These are phyloP conservation scores for Anodontia alba DNA, from an alignment of 2,888 invertebrate genomes.

Conservation along the genomic window DNA sequence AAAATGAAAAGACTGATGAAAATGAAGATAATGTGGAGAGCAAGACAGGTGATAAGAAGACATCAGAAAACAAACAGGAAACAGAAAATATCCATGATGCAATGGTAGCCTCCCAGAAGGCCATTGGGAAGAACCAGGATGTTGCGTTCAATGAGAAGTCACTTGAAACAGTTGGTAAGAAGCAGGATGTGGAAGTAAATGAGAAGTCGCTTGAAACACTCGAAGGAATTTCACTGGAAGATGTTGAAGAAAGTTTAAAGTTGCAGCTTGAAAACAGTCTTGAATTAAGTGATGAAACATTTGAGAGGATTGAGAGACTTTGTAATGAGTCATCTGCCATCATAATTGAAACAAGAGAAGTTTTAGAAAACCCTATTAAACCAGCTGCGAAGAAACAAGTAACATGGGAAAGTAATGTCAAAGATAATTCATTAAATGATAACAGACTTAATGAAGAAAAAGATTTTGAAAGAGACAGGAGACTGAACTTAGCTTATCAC, in stretches of 20 bases:
- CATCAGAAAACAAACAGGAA: neutral
- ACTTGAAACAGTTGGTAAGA: neutral
- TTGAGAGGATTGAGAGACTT: neutral
- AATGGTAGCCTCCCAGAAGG: neutral
- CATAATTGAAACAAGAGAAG: neutral
- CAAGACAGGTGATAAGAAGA: neutral
- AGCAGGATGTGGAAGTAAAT: neutral
- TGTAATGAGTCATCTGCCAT: neutral
- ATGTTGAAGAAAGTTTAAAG: neutral
- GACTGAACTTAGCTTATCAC: neutral
- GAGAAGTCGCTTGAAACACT: neutral
- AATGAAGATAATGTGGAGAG: neutral
- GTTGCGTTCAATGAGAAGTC: neutral
- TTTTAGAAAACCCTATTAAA: neutral
- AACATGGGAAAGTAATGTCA: constrained; percentile 32
- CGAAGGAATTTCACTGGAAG: neutral
- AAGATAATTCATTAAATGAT: constrained; percentile 26
- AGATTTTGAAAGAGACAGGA: neutral
- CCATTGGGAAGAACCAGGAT: neutral
- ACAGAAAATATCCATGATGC: neutral
- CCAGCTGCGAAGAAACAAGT: constrained; percentile 22
- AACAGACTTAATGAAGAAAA: neutral
- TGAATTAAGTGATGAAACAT: neutral
- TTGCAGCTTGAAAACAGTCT: neutral
- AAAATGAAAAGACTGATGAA: constrained; percentile 26